Percentiles rank a stretch among this genome's conserved stretches.
Conservation (phyloP, 1,140 invertebrate genomes). For the Brachionus koreanus region DNA sequence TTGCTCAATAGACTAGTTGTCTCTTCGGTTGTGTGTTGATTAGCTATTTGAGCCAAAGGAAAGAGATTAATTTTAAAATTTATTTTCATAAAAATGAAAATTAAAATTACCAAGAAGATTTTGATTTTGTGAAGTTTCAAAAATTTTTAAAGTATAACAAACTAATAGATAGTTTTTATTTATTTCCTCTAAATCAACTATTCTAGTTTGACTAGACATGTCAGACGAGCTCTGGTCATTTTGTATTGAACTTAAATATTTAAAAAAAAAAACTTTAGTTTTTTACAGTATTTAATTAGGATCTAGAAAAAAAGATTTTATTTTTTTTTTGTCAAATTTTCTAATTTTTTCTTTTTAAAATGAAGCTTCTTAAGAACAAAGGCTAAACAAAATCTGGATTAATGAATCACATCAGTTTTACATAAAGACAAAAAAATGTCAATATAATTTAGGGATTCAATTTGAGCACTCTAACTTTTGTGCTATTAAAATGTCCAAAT, state of each 20-base stretch:
- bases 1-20: conserved; percentile 5
- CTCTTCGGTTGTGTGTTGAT: conserved; percentile 12
- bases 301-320: no score
- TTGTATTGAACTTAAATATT: neutral
- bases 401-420: no score
- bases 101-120: neutral
- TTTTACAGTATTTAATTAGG: no score
- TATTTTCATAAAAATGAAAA: no score
- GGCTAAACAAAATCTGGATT: no score
- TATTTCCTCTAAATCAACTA: conserved; percentile 38
- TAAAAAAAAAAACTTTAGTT: neutral
- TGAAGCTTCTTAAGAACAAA: no score
- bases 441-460: no score
- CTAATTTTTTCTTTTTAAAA: no score
- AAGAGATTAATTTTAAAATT: neutral
- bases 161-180: conserved; percentile 24
- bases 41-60: neutral
- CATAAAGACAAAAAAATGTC: no score
- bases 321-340: no score
- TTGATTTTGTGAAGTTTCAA: neutral
- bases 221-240: neutral
- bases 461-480: no score
- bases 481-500: no score
- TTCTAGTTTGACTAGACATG: neutral
- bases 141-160: conserved; percentile 4